Conservation (phyloP, 2,113 vertebrate genomes). For the Vanacampus margaritifer region DNA sequence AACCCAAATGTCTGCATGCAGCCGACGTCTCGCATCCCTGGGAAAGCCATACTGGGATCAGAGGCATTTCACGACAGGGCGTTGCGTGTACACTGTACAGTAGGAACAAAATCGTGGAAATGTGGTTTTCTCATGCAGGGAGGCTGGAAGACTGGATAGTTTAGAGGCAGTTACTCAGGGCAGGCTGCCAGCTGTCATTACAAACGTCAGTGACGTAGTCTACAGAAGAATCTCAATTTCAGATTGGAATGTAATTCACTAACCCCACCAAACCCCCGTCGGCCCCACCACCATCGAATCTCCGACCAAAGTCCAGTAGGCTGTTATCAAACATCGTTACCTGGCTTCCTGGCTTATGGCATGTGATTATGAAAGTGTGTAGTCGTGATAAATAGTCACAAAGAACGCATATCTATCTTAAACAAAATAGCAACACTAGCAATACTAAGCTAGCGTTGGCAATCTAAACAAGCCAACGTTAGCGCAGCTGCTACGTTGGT, state of each 20-base stretch:
- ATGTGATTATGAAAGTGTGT: too few species aligned
- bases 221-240: neutral
- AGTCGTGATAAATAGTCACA: neutral
- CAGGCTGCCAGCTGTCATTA: constrained; percentile 47
- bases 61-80: constrained; percentile 20
- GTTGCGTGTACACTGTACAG: too few species aligned
- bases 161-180: constrained; percentile 46
- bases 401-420: neutral
- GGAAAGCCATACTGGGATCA: constrained; percentile 12
- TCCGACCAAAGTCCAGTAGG: neutral
- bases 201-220: constrained; percentile 38
- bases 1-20: constrained; percentile 36
- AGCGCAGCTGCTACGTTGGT: too few species aligned
- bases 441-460: neutral
- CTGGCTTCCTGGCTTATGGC: neutral
- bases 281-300: neutral
- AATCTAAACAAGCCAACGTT: neutral
- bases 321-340: neutral
- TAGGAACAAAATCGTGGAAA: constrained; percentile 30
- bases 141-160: neutral
- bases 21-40: constrained; percentile 31
- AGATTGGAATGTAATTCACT: neutral
- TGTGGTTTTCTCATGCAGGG: constrained; percentile 13
- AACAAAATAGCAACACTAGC: neutral
- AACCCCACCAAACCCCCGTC: neutral